Percentiles rank a stretch among this genome's conserved stretches.
Evolutionary conservation across 2,888 invertebrate species (phyloP).

Genomic region (Chesias legatella): DNA sequence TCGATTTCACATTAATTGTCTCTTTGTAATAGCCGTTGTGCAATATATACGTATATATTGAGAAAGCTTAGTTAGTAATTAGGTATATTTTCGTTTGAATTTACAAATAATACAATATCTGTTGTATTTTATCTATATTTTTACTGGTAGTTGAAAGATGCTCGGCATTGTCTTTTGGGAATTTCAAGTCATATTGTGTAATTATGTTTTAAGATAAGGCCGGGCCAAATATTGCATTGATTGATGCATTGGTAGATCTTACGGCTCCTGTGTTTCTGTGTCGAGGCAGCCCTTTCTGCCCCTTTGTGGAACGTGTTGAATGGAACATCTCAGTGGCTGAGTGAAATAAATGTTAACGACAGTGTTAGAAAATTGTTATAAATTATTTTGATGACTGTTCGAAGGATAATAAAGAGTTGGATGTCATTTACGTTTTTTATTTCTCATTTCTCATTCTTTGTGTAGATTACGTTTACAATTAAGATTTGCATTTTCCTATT

Average conservation of each 20-base stretch:
- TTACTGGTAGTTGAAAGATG: conserved; percentile 60
- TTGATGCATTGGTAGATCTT: conserved; percentile 67
- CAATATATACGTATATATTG: conserved; percentile 67
- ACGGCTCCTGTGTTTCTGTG: conserved; percentile 65
- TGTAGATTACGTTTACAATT: no score
- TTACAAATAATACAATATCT: conserved; percentile 73
- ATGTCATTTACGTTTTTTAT: conserved; percentile 70
- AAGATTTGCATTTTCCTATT: not conserved
- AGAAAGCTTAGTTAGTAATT: conserved; percentile 76
- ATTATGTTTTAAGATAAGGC: conserved; percentile 76
- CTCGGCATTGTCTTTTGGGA: conserved; percentile 48
- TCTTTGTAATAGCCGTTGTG: conserved; percentile 69
- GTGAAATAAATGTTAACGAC: conserved; percentile 78
- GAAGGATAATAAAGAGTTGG: conserved; percentile 82
- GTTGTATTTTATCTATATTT: conserved; percentile 78
- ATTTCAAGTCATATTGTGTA: conserved; percentile 76
- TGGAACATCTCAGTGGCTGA: conserved; percentile 76
- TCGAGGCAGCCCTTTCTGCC: conserved; percentile 60
- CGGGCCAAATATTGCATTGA: conserved; percentile 80
- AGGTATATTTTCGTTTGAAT: conserved; percentile 76
- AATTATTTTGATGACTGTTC: conserved; percentile 83
- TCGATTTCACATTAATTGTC: conserved; percentile 66
- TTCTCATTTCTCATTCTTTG: conserved; percentile 15
- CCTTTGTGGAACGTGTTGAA: conserved; percentile 62
- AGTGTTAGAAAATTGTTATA: conserved; percentile 82